These are phyloP conservation scores for Urosaurus nigricauda DNA, from an alignment of 2,797 vertebrate genomes.

Conservation along the genomic window DNA sequence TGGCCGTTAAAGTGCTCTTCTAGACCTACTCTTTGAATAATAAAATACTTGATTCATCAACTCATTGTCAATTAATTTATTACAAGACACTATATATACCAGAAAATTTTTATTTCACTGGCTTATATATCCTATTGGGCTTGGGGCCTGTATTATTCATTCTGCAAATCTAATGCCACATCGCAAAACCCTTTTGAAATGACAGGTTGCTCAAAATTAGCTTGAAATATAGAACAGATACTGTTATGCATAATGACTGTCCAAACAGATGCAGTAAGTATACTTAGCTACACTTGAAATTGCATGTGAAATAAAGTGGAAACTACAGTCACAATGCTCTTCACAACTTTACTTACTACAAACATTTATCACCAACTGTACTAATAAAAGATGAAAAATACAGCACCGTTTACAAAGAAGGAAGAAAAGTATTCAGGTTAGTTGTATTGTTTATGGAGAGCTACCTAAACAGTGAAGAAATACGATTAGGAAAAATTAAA, in stretches of 20 bases:
- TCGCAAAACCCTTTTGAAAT: slow-evolving; percentile 2
- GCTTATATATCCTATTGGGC: not conserved
- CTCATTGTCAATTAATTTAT: slow-evolving; percentile 29
- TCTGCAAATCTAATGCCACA: not conserved
- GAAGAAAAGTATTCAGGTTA: slow-evolving; percentile 75
- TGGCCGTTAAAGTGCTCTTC: not conserved
- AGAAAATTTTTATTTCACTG: not conserved
- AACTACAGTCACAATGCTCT: slow-evolving; percentile 60
- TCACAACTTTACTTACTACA: slow-evolving; percentile 73
- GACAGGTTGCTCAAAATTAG: not conserved
- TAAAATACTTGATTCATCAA: slow-evolving; percentile 10
- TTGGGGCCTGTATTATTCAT: not conserved
- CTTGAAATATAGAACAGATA: slow-evolving; percentile 37
- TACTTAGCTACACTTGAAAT: slow-evolving; percentile 51
- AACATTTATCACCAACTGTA: slow-evolving; percentile 69
- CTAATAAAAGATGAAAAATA: slow-evolving; percentile 69
- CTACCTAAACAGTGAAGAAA: slow-evolving; percentile 78
- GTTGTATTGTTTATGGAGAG: slow-evolving; percentile 79
- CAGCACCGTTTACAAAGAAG: slow-evolving; percentile 78
- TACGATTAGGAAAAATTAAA: slow-evolving; percentile 50
- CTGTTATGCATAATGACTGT: slow-evolving; percentile 45
- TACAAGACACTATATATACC: not conserved
- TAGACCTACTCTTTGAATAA: slow-evolving; percentile 39
- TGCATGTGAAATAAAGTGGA: slow-evolving; percentile 61
- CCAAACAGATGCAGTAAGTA: slow-evolving; percentile 52